Evolutionary conservation across 2,797 vertebrate species (phyloP).

Genomic region (Glyptemys insculpta): DNA sequence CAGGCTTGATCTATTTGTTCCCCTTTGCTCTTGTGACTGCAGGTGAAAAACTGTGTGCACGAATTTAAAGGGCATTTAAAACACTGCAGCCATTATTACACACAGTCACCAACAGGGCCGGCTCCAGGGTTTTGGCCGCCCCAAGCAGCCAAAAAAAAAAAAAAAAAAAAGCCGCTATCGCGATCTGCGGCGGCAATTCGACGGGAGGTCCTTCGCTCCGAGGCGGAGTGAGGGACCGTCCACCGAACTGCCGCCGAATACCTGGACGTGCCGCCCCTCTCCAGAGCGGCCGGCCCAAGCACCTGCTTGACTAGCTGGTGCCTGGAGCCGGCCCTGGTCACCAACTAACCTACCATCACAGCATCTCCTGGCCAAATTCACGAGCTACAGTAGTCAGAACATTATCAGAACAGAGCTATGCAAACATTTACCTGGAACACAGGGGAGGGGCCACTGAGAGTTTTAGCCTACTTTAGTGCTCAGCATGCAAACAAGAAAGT

Average conservation of each 20-base stretch:
- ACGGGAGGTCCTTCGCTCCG: no score
- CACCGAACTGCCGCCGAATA: no score
- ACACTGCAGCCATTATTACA: neutral
- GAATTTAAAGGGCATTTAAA: neutral
- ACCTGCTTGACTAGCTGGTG: no score
- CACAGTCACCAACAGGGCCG: fast-evolving
- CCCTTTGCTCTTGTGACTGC: neutral
- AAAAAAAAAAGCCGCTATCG: no score
- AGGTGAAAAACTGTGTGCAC: neutral
- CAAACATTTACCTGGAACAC: neutral
- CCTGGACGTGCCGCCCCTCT: no score
- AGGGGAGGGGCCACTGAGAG: neutral
- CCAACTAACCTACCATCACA: fast-evolving
- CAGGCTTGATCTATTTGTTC: neutral
- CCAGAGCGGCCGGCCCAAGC: no score
- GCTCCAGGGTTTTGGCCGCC: no score
- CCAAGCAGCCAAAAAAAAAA: no score
- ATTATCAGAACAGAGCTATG: neutral
- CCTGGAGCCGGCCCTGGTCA: neutral
- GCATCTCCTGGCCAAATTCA: fast-evolving
- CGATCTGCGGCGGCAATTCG: no score
- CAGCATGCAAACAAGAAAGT: fast-evolving
- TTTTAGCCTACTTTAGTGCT: fast-evolving
- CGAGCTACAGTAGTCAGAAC: neutral
- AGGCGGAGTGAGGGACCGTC: no score